A percentile compares a stretch with the other conserved stretches of the same genome.
These are phyloP conservation scores for Caenorhabditis sp. DNA, from an alignment of 2,888 invertebrate genomes.

Conservation along the genomic window DNA sequence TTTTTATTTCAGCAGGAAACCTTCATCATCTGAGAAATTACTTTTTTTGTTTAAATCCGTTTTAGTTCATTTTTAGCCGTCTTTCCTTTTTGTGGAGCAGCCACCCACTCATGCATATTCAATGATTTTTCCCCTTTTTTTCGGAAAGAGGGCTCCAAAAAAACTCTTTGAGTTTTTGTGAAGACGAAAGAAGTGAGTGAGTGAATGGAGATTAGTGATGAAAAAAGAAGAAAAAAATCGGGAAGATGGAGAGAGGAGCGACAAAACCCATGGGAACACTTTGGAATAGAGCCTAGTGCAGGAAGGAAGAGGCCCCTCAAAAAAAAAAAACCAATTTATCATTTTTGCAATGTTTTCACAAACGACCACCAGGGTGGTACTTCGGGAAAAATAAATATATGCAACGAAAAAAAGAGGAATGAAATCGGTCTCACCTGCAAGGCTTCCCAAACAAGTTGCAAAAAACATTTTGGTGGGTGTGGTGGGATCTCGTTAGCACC, in stretches of 20 bases:
- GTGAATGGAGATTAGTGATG: background rate
- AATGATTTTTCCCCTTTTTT: conserved; percentile 25
- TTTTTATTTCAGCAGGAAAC: background rate
- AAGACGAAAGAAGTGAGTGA: background rate
- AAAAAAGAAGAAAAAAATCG: background rate
- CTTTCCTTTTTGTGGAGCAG: background rate
- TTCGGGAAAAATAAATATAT: too few species aligned
- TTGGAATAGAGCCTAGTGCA: too few species aligned
- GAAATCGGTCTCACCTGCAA: conserved; percentile 55
- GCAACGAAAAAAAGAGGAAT: too few species aligned
- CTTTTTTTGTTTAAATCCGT: too few species aligned
- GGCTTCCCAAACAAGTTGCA: conserved; percentile 68
- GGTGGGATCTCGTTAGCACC: conserved; percentile 70
- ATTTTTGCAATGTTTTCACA: background rate
- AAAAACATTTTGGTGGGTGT: conserved; percentile 67
- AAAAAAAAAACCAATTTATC: background rate
- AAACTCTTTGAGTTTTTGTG: background rate
- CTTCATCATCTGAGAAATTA: too few species aligned
- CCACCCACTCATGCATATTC: conserved; percentile 39
- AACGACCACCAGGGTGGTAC: background rate
- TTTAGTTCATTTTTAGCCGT: background rate
- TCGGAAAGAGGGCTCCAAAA: background rate
- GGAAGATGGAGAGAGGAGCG: background rate
- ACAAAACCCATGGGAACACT: background rate
- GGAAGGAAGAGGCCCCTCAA: background rate